These are phyloP conservation scores for Synergus itoensis DNA, from an alignment of 2,888 invertebrate species.

Conservation along the genomic window DNA sequence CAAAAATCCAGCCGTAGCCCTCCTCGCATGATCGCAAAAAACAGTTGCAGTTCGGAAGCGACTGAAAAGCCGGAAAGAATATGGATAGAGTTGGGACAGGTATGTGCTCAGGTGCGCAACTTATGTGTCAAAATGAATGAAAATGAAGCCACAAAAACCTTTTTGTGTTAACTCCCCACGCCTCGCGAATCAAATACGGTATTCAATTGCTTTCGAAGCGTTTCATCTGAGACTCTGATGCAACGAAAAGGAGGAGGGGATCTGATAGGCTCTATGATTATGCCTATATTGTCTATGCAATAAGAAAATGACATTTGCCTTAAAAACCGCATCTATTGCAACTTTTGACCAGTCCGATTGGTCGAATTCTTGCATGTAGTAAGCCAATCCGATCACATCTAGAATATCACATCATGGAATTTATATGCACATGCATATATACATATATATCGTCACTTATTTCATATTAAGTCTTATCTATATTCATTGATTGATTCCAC, in stretches of 20 bases:
- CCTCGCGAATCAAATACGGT: not conserved
- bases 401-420: not conserved
- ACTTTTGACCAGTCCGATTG: not conserved
- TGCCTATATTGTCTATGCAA: not conserved
- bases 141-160: conserved; percentile 11
- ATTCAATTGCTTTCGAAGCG: conserved; percentile 28
- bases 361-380: not conserved
- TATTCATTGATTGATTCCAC: not conserved
- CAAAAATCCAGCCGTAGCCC: not conserved
- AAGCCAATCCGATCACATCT: conserved; percentile 1
- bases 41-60: not conserved
- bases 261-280: not conserved
- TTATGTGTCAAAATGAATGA: conserved; percentile 17
- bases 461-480: not conserved
- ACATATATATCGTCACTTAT: not conserved
- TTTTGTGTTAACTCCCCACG: not conserved
- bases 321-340: not conserved
- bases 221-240: not conserved
- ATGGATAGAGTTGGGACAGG: conserved; percentile 35
- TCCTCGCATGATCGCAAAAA: not conserved
- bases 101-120: conserved; percentile 27
- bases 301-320: not conserved
- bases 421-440: not conserved
- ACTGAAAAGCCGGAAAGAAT: conserved; percentile 6
- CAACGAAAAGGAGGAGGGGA: too few relatives aligned